Conservation (phyloP, 2,888 invertebrate species). For the Parnassius orleans region DNA sequence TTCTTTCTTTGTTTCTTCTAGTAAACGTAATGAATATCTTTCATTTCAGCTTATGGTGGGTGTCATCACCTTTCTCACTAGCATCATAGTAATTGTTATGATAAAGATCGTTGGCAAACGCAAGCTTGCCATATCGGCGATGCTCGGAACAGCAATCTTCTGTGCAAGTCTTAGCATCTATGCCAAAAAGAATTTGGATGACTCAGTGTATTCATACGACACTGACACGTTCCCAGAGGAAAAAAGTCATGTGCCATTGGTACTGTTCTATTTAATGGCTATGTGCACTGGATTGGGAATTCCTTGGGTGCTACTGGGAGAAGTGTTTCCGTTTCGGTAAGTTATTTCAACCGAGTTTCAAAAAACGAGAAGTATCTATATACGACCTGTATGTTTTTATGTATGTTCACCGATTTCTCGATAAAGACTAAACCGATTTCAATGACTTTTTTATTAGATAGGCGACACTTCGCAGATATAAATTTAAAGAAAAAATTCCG, state of each 20-base stretch:
- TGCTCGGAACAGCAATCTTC: constrained; percentile 62
- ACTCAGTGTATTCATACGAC: constrained; percentile 68
- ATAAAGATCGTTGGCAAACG: constrained; percentile 73
- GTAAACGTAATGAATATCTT: not conserved
- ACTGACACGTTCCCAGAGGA: constrained; percentile 58
- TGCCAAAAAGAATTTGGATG: constrained; percentile 52
- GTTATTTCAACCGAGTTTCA: constrained; percentile 10
- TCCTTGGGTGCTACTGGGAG: constrained; percentile 80
- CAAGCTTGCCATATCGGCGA: constrained; percentile 64
- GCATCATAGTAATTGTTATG: constrained; percentile 57
- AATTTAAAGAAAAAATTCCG: no score
- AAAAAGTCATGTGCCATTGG: constrained; percentile 60
- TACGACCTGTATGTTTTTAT: not conserved
- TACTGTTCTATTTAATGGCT: constrained; percentile 61
- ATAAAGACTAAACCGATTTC: no score
- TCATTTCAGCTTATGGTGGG: constrained; percentile 66
- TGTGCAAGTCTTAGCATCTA: constrained; percentile 69
- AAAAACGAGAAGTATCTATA: not conserved
- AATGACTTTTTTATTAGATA: no score
- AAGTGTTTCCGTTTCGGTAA: constrained; percentile 81
- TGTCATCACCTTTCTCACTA: constrained; percentile 64
- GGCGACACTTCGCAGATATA: no score
- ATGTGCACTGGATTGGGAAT: constrained; percentile 65
- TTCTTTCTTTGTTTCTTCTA: no score
- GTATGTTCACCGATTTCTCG: not conserved